A percentile compares a stretch with the other conserved stretches of the same genome.
phyloP scores from a whole-genome alignment of 2,113 vertebrate species.

The Silurus asotus region DNA sequence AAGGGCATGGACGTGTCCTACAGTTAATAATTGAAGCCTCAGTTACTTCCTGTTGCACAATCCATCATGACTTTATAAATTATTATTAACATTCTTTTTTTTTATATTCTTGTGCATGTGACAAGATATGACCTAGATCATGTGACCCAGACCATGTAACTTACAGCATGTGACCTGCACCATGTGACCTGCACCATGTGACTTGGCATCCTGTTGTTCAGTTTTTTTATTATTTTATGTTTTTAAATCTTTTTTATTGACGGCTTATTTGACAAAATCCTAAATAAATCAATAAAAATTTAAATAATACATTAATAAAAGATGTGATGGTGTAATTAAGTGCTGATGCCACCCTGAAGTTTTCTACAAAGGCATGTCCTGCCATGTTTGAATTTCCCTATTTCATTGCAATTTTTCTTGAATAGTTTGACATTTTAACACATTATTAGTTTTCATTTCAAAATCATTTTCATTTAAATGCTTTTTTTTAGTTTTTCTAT shows the following conservation, averaged over 20 bases:
- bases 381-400: neutral
- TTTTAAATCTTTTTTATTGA: neutral
- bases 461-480: too few species aligned
- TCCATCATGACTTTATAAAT: neutral
- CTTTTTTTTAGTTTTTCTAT: too few species aligned
- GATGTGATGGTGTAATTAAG: neutral
- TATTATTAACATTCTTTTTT: neutral
- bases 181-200: neutral
- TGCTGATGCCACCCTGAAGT: neutral
- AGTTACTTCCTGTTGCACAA: neutral
- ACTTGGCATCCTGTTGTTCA: neutral
- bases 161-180: neutral
- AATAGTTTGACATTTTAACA: too few species aligned
- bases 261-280: neutral
- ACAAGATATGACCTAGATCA: neutral
- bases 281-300: neutral
- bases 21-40: neutral
- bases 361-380: too few species aligned
- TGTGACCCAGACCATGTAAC: neutral
- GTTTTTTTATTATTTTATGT: too few species aligned
- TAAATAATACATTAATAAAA: too few species aligned
- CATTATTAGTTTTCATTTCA: too few species aligned
- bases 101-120: neutral
- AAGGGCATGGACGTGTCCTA: conserved; percentile 47
- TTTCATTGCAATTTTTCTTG: neutral